Base-by-base conservation (phyloP, 2,888 invertebrate genomes). In the Dynastes tityus region DNA sequence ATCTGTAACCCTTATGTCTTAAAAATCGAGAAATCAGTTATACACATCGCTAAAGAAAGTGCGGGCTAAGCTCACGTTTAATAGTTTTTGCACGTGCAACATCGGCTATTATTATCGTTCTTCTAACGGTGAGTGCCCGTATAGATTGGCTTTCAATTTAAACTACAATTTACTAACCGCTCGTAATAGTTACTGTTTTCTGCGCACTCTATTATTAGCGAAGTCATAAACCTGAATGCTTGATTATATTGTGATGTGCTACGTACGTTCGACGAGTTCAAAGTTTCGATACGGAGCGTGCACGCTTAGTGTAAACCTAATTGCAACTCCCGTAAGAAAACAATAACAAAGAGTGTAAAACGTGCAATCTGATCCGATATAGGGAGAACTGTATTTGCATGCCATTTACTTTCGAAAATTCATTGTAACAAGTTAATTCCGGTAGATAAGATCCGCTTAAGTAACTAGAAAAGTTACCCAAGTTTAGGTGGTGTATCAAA, bases 221-320 rank as follows among this genome's bases (percentile, higher is more conserved):
- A 58, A 71, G 71, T 71, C 71, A 71, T 71, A 71, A 71, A 71
- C 71, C 71, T 71, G 58, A 55, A 37, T 71, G 71, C 71, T 71
- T 71, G 40, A 71, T 71, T 71, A 58, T 71, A 40, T 65, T 45
- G 51, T 27, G 29, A 22, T 51, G 68, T 68, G 32, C 27, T 6
- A 6, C 6, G 49, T 8, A 8, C 8, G 49, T 61, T 22, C 29
- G 22, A 22, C 29, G 22, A 61, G 61, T 61, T 61, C 61, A 27
- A 61, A 22, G 29, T 11, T 61, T 61, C 61, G 29, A 61, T 61
- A 29, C 22, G 22, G 29, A 61, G 22, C 61, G 2, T 29, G 61
- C 55, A 61, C 29, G 61, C 22, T 29, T 27, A 29, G 29, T 61
- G 29, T 2, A 61, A 55, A n/a, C 55, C 13, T 29, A 61, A 55